Percentiles rank a stretch among this genome's conserved stretches.
Evolutionary conservation across 2,797 vertebrate genomes (phyloP).

Genomic region (Rachycentron canadum): DNA sequence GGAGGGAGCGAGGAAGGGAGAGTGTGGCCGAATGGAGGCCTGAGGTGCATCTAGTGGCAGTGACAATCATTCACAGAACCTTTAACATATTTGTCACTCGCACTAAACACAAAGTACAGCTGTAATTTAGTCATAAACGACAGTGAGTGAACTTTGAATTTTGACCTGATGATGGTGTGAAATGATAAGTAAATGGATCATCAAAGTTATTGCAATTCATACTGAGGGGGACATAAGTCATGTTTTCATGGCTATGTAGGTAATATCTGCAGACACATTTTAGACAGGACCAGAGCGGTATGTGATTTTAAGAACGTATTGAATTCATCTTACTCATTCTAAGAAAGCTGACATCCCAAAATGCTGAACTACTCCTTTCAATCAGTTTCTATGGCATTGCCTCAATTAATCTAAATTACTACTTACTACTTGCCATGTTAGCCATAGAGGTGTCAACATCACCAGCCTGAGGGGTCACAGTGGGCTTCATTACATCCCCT

Average conservation of each 20-base stretch:
- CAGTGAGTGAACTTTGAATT: no score
- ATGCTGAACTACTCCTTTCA: background rate
- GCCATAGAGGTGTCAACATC: constrained; percentile 97
- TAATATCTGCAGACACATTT: background rate
- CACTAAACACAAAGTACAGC: no score
- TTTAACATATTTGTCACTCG: no score
- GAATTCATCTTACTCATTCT: background rate
- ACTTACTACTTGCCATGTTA: constrained; percentile 99
- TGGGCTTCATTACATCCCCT: constrained; percentile 98
- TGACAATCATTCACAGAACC: no score
- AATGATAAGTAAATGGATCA: background rate
- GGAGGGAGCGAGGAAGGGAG: no score
- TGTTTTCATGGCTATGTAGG: background rate
- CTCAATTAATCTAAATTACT: constrained; percentile 39
- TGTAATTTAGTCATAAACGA: no score
- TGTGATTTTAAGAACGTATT: no score
- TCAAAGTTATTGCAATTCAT: background rate
- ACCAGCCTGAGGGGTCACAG: constrained; percentile 91
- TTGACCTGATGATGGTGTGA: no score
- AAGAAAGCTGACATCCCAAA: constrained; percentile 25
- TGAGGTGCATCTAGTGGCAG: no score
- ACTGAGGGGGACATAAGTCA: background rate
- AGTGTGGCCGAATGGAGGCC: no score
- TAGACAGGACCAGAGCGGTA: background rate
- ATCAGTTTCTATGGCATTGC: background rate